Evolutionary conservation across 2,888 invertebrate genomes (phyloP).

Genomic region (Sphinx pinastri): DNA sequence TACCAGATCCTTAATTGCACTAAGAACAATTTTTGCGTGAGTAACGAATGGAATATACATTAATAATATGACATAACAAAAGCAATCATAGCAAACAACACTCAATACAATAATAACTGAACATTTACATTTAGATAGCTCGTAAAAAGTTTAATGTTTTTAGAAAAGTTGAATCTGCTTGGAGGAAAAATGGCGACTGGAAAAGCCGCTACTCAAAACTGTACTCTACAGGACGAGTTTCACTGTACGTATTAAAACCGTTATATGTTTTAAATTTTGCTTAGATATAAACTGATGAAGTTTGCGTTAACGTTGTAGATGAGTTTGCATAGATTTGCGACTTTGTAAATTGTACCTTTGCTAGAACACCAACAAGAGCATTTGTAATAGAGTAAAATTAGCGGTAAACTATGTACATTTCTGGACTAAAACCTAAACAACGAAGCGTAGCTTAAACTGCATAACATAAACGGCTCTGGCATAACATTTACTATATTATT

Average conservation of each 20-base stretch:
- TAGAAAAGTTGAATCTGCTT: slow-evolving; percentile 58
- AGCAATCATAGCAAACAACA: slow-evolving; percentile 4
- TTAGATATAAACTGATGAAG: neutral
- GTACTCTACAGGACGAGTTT: slow-evolving; percentile 58
- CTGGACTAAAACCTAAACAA: too few relatives aligned
- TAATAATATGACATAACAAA: neutral
- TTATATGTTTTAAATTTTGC: neutral
- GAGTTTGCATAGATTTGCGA: too few relatives aligned
- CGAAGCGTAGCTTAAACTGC: too few relatives aligned
- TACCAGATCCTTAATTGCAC: neutral
- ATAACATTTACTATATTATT: too few relatives aligned
- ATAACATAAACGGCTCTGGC: too few relatives aligned
- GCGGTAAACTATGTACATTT: too few relatives aligned
- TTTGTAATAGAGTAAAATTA: too few relatives aligned
- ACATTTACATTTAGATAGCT: neutral
- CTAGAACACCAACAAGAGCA: too few relatives aligned
- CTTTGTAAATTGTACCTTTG: too few relatives aligned
- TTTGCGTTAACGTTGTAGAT: too few relatives aligned
- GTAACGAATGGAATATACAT: neutral
- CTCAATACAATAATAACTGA: neutral
- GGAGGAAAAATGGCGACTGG: slow-evolving; percentile 66
- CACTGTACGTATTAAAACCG: slow-evolving; percentile 52
- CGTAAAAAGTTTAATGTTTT: slow-evolving; percentile 35
- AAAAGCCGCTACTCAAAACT: slow-evolving; percentile 69
- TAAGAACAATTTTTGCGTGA: neutral